phyloP scores from a whole-genome alignment of 1,140 invertebrate genomes.

The Pantala flavescens region DNA sequence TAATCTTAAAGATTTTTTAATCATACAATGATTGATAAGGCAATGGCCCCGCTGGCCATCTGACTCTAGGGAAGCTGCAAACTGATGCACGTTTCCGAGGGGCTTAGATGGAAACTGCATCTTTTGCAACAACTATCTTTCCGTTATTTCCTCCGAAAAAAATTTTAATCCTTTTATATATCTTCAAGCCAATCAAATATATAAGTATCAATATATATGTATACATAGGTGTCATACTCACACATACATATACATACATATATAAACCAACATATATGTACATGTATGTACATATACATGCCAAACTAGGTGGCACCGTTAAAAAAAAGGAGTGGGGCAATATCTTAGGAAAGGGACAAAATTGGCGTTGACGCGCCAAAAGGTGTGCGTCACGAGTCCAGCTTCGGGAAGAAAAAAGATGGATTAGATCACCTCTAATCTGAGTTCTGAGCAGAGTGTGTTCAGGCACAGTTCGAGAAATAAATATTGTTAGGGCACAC shows the following conservation, averaged over 20 bases:
- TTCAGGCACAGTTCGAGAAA: slow-evolving; percentile 8
- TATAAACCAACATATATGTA: too few species aligned
- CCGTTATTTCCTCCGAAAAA: too few species aligned
- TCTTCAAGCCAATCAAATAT: too few species aligned
- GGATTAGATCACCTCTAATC: slow-evolving; percentile 7
- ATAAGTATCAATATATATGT: too few species aligned
- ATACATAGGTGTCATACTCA: too few species aligned
- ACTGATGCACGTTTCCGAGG: neutral
- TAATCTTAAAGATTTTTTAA: neutral
- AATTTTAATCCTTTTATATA: too few species aligned
- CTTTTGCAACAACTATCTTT: neutral
- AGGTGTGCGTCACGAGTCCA: slow-evolving; percentile 1
- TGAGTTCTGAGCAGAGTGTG: neutral
- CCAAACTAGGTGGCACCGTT: too few species aligned
- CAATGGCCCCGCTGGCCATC: neutral
- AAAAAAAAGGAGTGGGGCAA: too few species aligned
- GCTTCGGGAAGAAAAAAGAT: slow-evolving; percentile 3
- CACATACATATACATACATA: too few species aligned
- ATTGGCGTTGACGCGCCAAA: neutral
- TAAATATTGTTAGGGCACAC: slow-evolving; percentile 18
- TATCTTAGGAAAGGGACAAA: too few species aligned
- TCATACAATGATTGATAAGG: slow-evolving; percentile 10
- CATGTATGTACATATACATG: too few species aligned
- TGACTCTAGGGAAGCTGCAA: neutral
- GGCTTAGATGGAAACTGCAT: neutral